These are phyloP conservation scores for Dissostichus mawsoni DNA, from an alignment of 2,113 vertebrate genomes.

Conservation along the genomic window DNA sequence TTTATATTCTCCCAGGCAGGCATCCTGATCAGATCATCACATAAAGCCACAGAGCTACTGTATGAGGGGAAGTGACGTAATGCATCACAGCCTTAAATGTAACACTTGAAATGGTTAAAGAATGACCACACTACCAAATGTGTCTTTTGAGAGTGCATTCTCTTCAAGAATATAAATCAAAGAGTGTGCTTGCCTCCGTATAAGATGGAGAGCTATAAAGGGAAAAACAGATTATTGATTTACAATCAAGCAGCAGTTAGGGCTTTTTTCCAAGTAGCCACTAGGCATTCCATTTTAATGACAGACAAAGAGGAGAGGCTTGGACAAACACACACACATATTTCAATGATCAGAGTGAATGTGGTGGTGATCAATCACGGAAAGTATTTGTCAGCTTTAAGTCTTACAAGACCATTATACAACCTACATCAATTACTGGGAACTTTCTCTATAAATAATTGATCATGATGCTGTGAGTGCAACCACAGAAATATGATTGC, in stretches of 20 bases:
- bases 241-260: background rate
- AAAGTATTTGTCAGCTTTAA: slow-evolving; percentile 28
- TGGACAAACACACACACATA: background rate
- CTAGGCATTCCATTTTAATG: slow-evolving; percentile 27
- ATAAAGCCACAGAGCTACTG: background rate
- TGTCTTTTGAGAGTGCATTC: background rate
- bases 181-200: background rate
- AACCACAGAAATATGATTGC: slow-evolving; percentile 2
- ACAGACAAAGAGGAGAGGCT: slow-evolving; percentile 6
- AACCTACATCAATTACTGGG: slow-evolving; percentile 30
- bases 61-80: background rate
- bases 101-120: background rate
- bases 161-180: background rate
- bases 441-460: slow-evolving; percentile 52
- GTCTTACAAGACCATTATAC: background rate
- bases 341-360: slow-evolving; percentile 29
- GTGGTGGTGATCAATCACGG: slow-evolving; percentile 47
- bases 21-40: slow-evolving; percentile 35
- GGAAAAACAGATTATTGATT: slow-evolving; percentile 22
- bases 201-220: background rate
- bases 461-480: slow-evolving; percentile 22
- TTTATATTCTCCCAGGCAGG: slow-evolving; percentile 24
- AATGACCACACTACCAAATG: background rate
- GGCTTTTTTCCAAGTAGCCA: background rate
- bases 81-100: background rate